Base-by-base conservation (phyloP, 2,797 vertebrate genomes). In the Zenarchopterus dispar region DNA sequence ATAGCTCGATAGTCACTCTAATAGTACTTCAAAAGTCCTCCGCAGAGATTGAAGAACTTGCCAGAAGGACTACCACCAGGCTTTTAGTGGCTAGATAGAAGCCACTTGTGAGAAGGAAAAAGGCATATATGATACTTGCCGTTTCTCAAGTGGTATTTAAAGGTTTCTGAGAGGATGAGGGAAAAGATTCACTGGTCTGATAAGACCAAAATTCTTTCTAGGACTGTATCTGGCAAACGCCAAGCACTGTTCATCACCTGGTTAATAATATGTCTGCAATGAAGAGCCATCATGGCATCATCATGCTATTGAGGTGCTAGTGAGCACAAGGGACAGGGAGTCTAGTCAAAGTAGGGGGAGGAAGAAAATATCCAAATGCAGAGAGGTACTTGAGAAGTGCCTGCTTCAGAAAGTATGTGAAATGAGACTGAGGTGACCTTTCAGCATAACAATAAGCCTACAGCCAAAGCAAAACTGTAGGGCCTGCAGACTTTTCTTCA, bases 81-180 rank as follows among this genome's bases (percentile, higher is more conserved):
- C 62, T 56, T 64, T 43, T 61, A 61, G 51, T 70, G 46, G 24
- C 46, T 51, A 33, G 59, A 44, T 59, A 33, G 60, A 59, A 63
- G 41, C 58, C 48, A 54, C 71, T 62, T 22, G n/a, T 44, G 43
- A 39, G 42, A 53, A 53, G 57, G 5, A 24, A 24, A 24, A 24
- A 54, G 45, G n/a, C 44, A 63, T 57, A 58, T 23, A 41, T 58
- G 42, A 53, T 64, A 23, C 43, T 71, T 59, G 48, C 63, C 39
- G 46, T 56, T 65, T 56, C 19, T 15, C 13, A 56, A 50, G 31
- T 60, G 41, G 59, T 21, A 47, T 69, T 45, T 55, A 42, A 61
- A 72, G 28, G 39, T 24, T 51, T 62, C 42, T 44, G 57, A 62
- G 23, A 36, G 44, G 36, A 44, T 19, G 31, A 60, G 28, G 23